These are phyloP conservation scores for Musca vetustissima DNA, from an alignment of 1,140 invertebrate species.

Conservation along the genomic window DNA sequence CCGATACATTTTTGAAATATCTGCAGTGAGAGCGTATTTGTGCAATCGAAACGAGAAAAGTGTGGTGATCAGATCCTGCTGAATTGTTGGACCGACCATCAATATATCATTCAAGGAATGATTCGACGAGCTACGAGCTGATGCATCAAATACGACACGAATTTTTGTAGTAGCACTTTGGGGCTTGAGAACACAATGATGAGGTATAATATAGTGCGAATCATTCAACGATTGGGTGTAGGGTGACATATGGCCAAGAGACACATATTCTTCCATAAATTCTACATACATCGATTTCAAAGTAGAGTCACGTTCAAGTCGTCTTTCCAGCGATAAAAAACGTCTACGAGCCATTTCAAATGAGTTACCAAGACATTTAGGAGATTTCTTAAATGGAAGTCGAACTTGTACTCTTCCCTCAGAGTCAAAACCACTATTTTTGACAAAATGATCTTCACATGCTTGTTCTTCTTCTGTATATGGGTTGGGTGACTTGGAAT, in stretches of 20 bases:
- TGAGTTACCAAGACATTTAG: too few relatives aligned
- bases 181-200: neutral
- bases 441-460: neutral
- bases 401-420: neutral
- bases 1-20: slow-evolving; percentile 45
- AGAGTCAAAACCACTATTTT: neutral
- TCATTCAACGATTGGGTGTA: neutral
- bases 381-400: neutral
- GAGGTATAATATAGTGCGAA: neutral
- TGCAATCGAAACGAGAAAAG: slow-evolving; percentile 37
- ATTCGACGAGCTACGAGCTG: slow-evolving; percentile 3
- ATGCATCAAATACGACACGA: slow-evolving; percentile 40
- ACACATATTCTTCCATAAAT: slow-evolving; percentile 12
- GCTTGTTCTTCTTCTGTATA: neutral
- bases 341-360: slow-evolving; percentile 3
- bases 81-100: too few relatives aligned
- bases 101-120: too few relatives aligned
- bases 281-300: slow-evolving; percentile 15
- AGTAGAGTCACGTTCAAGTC: neutral
- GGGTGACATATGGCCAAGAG: neutral
- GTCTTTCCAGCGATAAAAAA: neutral
- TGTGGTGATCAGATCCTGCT: neutral
- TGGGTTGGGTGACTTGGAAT: neutral
- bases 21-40: slow-evolving; percentile 32
- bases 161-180: slow-evolving; percentile 29